Conservation (phyloP, 2,888 invertebrate species). For the Galerucella pusilla region DNA sequence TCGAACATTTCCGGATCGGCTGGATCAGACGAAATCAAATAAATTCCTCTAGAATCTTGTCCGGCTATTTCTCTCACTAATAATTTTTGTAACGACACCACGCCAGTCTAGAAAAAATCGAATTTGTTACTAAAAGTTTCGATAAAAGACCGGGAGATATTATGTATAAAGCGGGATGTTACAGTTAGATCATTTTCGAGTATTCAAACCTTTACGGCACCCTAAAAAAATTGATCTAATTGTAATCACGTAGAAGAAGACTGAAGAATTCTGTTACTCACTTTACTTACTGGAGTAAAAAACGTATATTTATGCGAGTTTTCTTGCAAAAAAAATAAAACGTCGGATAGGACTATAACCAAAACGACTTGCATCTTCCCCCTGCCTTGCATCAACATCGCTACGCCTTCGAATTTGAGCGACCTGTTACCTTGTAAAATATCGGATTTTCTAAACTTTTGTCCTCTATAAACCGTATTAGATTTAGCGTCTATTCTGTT, state of each 20-base stretch:
- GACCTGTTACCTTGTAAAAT: conserved; percentile 85
- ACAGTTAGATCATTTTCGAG: conserved; percentile 4
- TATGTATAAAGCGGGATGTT: not conserved
- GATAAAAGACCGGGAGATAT: not conserved
- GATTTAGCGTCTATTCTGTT: conserved; percentile 93
- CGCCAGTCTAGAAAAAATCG: conserved; percentile 77
- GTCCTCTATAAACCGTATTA: conserved; percentile 83
- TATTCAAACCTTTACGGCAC: too few species aligned
- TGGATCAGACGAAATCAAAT: conserved; percentile 92
- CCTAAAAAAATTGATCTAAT: conserved; percentile 8
- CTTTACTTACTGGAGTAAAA: conserved; percentile 94
- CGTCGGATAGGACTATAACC: conserved; percentile 91
- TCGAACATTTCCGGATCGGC: conserved; percentile 97
- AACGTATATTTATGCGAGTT: conserved; percentile 94
- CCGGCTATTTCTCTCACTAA: conserved; percentile 95
- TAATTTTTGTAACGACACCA: conserved; percentile 90
- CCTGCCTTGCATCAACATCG: conserved; percentile 90
- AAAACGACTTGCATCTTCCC: conserved; percentile 90
- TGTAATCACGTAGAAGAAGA: conserved; percentile 7
- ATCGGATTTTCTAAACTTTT: conserved; percentile 94
- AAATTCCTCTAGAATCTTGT: conserved; percentile 87
- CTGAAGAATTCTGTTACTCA: conserved; percentile 57
- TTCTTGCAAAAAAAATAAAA: conserved; percentile 91
- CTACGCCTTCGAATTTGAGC: conserved; percentile 88
- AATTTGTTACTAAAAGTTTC: conserved; percentile 49